Percentiles rank a stretch among this genome's conserved stretches.
phyloP scores from a whole-genome alignment of 2,797 vertebrate genomes.

The Helostoma temminkii region DNA sequence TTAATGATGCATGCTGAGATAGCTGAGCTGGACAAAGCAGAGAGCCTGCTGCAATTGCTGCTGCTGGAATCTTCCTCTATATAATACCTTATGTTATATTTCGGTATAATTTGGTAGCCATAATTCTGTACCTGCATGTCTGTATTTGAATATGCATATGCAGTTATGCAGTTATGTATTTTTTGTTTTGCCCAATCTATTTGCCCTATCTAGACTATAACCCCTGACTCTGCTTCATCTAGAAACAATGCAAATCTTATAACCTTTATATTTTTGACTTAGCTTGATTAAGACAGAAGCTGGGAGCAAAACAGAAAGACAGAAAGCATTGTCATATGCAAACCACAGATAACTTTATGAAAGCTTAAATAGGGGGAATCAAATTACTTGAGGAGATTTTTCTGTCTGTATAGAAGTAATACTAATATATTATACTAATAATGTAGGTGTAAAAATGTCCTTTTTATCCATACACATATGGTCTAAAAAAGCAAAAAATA shows the following conservation, averaged over 20 bases:
- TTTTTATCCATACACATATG: not conserved
- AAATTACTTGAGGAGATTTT: too few species aligned
- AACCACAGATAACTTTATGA: constrained; percentile 26
- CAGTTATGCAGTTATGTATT: constrained; percentile 3
- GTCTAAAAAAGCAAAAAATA: constrained; percentile 20
- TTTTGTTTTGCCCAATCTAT: constrained; percentile 38
- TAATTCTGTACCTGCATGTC: not conserved
- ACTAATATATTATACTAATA: constrained; percentile 21
- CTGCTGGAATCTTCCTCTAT: constrained; percentile 59
- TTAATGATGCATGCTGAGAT: constrained; percentile 78
- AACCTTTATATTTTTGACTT: constrained; percentile 71
- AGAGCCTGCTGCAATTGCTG: constrained; percentile 53
- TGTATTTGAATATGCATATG: not conserved
- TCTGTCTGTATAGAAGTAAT: too few species aligned
- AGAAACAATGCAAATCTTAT: constrained; percentile 76
- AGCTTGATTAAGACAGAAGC: constrained; percentile 67
- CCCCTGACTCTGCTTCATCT: constrained; percentile 50
- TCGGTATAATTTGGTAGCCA: constrained; percentile 51
- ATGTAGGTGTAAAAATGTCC: not conserved
- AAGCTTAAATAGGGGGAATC: constrained; percentile 14
- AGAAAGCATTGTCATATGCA: constrained; percentile 46
- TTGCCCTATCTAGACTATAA: constrained; percentile 42
- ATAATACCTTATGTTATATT: constrained; percentile 57
- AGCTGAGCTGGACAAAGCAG: constrained; percentile 72
- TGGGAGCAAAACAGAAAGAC: constrained; percentile 34